A percentile compares a stretch with the other conserved stretches of the same genome.
phyloP scores from a whole-genome alignment of 2,888 invertebrate species.

The Pterobdella sp. region DNA sequence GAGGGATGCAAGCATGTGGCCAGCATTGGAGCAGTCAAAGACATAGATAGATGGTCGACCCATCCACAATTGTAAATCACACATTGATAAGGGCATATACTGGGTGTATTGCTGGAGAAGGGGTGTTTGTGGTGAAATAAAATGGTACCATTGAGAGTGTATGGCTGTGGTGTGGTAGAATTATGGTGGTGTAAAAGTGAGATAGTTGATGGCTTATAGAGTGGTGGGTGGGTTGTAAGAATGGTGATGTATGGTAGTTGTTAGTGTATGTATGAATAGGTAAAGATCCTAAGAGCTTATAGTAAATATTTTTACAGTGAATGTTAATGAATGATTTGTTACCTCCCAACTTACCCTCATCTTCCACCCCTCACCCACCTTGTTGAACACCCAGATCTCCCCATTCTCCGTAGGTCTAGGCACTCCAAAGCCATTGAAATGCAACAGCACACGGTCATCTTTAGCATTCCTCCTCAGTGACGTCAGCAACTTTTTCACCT shows the following conservation, averaged over 20 bases:
- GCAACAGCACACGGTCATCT: conserved; percentile 93
- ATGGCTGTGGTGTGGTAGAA: not conserved
- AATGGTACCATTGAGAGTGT: not conserved
- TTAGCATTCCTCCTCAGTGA: conserved; percentile 90
- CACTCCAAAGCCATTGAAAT: conserved; percentile 98
- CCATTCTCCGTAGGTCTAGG: conserved; percentile 95
- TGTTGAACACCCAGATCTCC: conserved; percentile 98
- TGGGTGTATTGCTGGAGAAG: conserved; percentile 78
- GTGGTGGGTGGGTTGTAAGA: no score
- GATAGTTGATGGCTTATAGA: no score
- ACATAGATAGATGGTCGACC: conserved; percentile 97
- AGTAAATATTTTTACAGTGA: no score
- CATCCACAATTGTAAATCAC: conserved; percentile 98
- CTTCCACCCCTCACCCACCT: conserved; percentile 52
- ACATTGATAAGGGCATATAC: conserved; percentile 95
- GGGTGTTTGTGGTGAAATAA: not conserved
- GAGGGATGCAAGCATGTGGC: conserved; percentile 75
- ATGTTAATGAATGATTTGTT: no score
- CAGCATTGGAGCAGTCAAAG: conserved; percentile 97
- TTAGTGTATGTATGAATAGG: no score
- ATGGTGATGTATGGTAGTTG: no score
- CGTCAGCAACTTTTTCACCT: conserved; percentile 90
- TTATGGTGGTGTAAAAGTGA: no score
- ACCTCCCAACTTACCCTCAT: no score
- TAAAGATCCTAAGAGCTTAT: no score